phyloP scores from a whole-genome alignment of 2,888 invertebrate genomes.

The Rhamnusium bicolor region DNA sequence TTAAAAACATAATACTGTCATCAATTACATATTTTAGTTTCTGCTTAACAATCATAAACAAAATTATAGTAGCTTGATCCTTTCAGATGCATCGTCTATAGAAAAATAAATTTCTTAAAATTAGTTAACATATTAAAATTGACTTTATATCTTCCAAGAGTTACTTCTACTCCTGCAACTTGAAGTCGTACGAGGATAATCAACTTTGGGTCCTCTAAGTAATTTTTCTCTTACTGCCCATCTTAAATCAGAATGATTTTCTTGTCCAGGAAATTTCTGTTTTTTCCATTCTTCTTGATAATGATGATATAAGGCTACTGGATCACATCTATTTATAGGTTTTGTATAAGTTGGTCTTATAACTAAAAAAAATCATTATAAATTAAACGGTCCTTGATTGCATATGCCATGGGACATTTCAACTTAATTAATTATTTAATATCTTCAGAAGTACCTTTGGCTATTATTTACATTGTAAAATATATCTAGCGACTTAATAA shows the following conservation, averaged over 20 bases:
- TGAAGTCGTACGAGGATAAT: constrained; percentile 24
- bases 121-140: background rate
- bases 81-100: background rate
- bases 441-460: no score
- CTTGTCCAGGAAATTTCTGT: constrained; percentile 84
- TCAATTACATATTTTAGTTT: background rate
- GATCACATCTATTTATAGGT: constrained; percentile 74
- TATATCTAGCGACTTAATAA: no score
- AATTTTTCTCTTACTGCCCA: constrained; percentile 82
- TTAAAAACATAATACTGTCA: background rate
- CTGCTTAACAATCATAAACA: background rate
- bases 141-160: constrained; percentile 12
- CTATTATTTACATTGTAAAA: no score
- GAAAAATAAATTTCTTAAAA: no score
- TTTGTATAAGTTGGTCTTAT: constrained; percentile 72
- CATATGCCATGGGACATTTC: no score
- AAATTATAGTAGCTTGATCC: background rate
- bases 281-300: constrained; percentile 84
- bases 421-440: no score
- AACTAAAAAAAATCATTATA: constrained; percentile 71
- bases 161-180: constrained; percentile 11
- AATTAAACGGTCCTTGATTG: background rate
- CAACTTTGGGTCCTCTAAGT: constrained; percentile 71
- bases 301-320: constrained; percentile 84
- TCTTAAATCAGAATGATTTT: constrained; percentile 78